Percentiles rank a stretch among this genome's conserved stretches.
phyloP scores from a whole-genome alignment of 1,140 invertebrate genomes.

The Ectropis grisescens region DNA sequence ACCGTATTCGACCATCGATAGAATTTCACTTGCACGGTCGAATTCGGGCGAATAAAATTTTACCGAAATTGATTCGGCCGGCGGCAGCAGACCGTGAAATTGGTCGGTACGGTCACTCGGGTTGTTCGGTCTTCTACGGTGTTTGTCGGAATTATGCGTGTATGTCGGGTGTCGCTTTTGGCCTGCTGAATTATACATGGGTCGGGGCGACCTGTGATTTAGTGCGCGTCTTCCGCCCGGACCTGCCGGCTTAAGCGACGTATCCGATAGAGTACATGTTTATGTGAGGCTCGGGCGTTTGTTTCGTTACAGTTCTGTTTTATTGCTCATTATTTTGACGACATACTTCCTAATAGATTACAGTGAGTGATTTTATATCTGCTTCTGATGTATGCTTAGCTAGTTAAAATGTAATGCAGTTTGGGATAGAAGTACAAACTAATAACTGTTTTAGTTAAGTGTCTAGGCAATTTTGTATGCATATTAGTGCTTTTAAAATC shows the following conservation, averaged over 20 bases:
- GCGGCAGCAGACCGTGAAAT: conserved; percentile 55
- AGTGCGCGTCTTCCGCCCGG: conserved; percentile 30
- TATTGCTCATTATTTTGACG: background rate
- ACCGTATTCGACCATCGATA: conserved; percentile 44
- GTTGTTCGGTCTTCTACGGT: conserved; percentile 36
- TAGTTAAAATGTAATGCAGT: background rate
- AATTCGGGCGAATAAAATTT: conserved; percentile 61
- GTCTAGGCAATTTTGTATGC: too few relatives aligned
- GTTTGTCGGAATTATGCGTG: conserved; percentile 43
- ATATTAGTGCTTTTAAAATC: too few relatives aligned
- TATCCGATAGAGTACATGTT: conserved; percentile 36
- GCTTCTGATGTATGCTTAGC: background rate
- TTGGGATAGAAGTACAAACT: background rate
- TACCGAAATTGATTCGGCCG: conserved; percentile 61
- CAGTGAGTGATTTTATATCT: background rate
- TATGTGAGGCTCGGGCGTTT: conserved; percentile 9
- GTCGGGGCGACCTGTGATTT: conserved; percentile 48
- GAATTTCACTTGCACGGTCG: conserved; percentile 47
- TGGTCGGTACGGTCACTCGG: conserved; percentile 37
- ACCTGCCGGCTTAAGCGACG: conserved; percentile 29
- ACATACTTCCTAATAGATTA: background rate
- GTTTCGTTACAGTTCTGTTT: too few relatives aligned
- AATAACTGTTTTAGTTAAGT: too few relatives aligned
- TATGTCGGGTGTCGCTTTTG: conserved; percentile 32
- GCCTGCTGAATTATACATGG: conserved; percentile 57